A percentile compares a stretch with the other conserved stretches of the same genome.
phyloP scores from a whole-genome alignment of 2,888 invertebrate genomes.

The Tipula lateralis region DNA sequence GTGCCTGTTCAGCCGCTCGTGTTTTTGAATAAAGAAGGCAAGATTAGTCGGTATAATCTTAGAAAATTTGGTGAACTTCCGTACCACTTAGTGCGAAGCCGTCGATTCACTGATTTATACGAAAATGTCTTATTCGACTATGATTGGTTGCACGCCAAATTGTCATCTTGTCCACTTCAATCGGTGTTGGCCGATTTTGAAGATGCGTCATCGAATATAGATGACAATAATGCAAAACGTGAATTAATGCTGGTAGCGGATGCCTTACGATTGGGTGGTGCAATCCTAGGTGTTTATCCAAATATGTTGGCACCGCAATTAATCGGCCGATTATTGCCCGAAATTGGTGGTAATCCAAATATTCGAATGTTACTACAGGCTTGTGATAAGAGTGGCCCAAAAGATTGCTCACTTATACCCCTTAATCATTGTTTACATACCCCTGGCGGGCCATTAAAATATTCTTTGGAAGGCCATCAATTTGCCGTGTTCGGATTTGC shows the following conservation, averaged over 20 bases:
- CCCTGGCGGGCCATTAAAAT: conserved; percentile 98
- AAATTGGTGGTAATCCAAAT: conserved; percentile 74
- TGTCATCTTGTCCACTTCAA: conserved; percentile 92
- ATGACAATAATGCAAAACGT: conserved; percentile 66
- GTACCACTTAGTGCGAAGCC: conserved; percentile 86
- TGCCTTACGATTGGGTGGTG: conserved; percentile 88
- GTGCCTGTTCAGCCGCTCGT: conserved; percentile 91
- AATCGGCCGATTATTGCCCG: conserved; percentile 86
- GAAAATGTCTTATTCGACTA: conserved; percentile 94
- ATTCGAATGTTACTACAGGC: conserved; percentile 84
- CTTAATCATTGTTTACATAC: conserved; percentile 95
- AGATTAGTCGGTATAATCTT: conserved; percentile 84
- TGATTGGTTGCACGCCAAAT: conserved; percentile 94
- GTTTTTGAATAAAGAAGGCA: conserved; percentile 85
- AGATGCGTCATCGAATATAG: conserved; percentile 78
- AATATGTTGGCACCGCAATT: conserved; percentile 95
- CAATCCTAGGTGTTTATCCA: conserved; percentile 84
- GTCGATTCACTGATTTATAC: conserved; percentile 84
- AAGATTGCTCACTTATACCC: conserved; percentile 85
- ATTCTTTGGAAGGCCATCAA: conserved; percentile 95
- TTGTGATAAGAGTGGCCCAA: conserved; percentile 84
- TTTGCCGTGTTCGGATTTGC: conserved; percentile 94
- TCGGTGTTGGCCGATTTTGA: conserved; percentile 93
- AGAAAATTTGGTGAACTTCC: conserved; percentile 92
- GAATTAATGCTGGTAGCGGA: conserved; percentile 91